These are phyloP conservation scores for Sepioteuthis lessoniana DNA, from an alignment of 2,888 invertebrate genomes.

Conservation along the genomic window DNA sequence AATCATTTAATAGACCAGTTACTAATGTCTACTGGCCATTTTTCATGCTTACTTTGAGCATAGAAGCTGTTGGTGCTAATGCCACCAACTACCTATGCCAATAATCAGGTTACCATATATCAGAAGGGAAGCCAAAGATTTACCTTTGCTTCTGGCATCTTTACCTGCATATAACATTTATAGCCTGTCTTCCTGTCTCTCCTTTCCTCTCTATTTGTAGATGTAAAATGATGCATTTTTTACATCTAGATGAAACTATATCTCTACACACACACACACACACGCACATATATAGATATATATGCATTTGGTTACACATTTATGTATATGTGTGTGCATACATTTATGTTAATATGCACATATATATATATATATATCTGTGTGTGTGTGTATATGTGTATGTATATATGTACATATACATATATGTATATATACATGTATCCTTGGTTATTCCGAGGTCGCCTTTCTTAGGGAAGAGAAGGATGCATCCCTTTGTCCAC, in stretches of 20 bases:
- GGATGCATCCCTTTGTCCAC: too few species aligned
- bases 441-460: too few species aligned
- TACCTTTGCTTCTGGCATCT: background rate
- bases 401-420: too few species aligned
- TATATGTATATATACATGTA: too few species aligned
- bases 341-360: background rate
- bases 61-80: background rate
- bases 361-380: background rate
- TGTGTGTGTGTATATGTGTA: background rate
- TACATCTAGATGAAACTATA: too few species aligned
- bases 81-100: background rate
- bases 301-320: background rate
- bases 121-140: background rate
- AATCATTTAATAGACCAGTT: constrained; percentile 15
- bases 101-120: background rate
- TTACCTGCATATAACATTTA: background rate
- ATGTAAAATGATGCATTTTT: too few species aligned
- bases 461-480: too few species aligned
- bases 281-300: background rate
- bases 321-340: background rate
- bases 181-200: background rate
- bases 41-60: background rate
- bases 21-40: background rate
- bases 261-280: background rate
- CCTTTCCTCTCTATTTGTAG: background rate